Percentiles rank a stretch among this genome's conserved stretches.
Evolutionary conservation across 1,140 invertebrate genomes (phyloP).

Genomic region (Drosophila leontia): DNA sequence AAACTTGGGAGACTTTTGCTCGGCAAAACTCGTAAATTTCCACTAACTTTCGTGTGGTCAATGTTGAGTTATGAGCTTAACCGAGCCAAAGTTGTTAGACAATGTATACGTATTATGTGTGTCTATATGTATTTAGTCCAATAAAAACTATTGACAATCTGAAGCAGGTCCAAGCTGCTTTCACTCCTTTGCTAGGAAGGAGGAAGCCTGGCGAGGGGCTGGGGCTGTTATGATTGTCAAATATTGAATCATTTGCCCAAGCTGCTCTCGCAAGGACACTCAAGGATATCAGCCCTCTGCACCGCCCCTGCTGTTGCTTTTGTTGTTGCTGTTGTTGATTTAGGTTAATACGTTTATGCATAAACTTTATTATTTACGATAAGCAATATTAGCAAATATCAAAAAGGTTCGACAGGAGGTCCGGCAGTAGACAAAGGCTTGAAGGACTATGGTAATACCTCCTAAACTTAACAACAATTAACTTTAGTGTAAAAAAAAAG

Average conservation of each 20-base stretch:
- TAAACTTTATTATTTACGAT: conserved; percentile 83
- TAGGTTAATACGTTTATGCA: conserved; percentile 80
- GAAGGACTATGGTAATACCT: conserved; percentile 1
- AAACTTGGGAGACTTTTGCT: conserved; percentile 37
- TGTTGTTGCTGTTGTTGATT: conserved; percentile 62
- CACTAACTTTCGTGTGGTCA: conserved; percentile 32
- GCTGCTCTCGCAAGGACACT: conserved; percentile 55
- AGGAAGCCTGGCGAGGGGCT: not conserved
- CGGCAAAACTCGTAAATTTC: conserved; percentile 54
- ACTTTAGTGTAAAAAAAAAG: not conserved
- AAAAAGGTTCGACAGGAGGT: conserved; percentile 27
- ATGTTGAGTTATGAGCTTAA: conserved; percentile 65
- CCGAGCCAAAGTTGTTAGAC: conserved; percentile 41
- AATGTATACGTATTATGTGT: conserved; percentile 24
- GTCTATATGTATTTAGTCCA: conserved; percentile 6
- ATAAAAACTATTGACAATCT: conserved; percentile 47
- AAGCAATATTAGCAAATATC: conserved; percentile 70
- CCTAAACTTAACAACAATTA: conserved; percentile 1
- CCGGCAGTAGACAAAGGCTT: not conserved
- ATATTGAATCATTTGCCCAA: conserved; percentile 80
- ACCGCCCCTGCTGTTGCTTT: not conserved
- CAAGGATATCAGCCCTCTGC: conserved; percentile 17
- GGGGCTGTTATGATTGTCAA: conserved; percentile 77
- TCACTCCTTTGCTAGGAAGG: not conserved
- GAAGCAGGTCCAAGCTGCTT: conserved; percentile 35